Percentiles rank a stretch among this genome's conserved stretches.
Conservation (phyloP, 2,888 invertebrate species). For the Lithophane leautieri region DNA sequence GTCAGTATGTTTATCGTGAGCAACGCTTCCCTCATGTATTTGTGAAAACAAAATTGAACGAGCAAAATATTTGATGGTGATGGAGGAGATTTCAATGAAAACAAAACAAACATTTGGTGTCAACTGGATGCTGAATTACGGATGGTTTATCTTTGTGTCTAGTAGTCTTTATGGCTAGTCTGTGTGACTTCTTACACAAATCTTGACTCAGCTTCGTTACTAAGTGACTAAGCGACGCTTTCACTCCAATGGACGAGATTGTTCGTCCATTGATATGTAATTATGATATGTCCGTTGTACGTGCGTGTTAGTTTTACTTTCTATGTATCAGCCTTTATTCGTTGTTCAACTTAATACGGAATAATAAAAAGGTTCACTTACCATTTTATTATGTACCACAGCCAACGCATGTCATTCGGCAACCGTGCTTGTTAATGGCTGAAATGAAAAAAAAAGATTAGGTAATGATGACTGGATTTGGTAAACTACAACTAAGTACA, state of each 20-base stretch:
- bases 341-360: constrained; percentile 17
- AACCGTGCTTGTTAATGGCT: constrained; percentile 59
- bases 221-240: constrained; percentile 64
- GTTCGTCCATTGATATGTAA: too few relatives aligned
- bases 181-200: constrained; percentile 26
- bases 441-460: constrained; percentile 59
- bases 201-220: constrained; percentile 56
- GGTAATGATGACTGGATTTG: constrained; percentile 31
- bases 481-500: constrained; percentile 23
- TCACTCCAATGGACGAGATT: constrained; percentile 65
- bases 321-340: constrained; percentile 50
- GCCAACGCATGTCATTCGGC: constrained; percentile 69
- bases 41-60: constrained; percentile 18
- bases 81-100: constrained; percentile 36
- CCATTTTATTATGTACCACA: constrained; percentile 71
- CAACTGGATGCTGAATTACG: constrained; percentile 23
- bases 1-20: constrained; percentile 19
- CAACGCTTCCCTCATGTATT: constrained; percentile 18
- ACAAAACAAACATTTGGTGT: constrained; percentile 38
- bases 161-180: constrained; percentile 22
- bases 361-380: constrained; percentile 67
- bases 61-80: constrained; percentile 27
- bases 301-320: constrained; percentile 69
- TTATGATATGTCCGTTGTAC: constrained; percentile 64
- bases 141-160: constrained; percentile 10